Percentiles rank a stretch among this genome's conserved stretches.
Conservation (phyloP, 2,113 vertebrate species). For the Zeus faber region DNA sequence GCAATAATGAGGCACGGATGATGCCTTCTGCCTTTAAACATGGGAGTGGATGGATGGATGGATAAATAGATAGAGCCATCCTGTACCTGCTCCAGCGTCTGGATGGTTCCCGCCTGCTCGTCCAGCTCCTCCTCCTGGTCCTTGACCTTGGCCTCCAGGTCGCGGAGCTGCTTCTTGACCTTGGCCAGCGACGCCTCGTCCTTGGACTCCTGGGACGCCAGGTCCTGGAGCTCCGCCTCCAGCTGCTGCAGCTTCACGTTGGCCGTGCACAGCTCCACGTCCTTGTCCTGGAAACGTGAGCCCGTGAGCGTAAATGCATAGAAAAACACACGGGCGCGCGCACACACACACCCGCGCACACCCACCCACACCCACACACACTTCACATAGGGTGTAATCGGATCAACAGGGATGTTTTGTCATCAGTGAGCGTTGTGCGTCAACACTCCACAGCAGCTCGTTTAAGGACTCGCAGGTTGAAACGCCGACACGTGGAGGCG, state of each 20-base stretch:
- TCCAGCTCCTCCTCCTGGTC: conserved; percentile 99
- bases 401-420: too few species aligned
- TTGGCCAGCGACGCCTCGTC: conserved; percentile 92
- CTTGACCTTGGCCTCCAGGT: conserved; percentile 93
- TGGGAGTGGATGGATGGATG: too few species aligned
- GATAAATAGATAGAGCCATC: too few species aligned
- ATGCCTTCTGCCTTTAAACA: too few species aligned
- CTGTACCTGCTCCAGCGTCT: conserved; percentile 96
- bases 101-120: conserved; percentile 94
- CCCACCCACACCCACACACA: not conserved
- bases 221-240: conserved; percentile 92
- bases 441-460: too few species aligned
- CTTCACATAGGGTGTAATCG: not conserved
- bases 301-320: not conserved
- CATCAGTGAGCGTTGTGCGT: too few species aligned
- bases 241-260: conserved; percentile 85
- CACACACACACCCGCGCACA: not conserved
- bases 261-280: conserved; percentile 78
- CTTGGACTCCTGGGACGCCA: conserved; percentile 94
- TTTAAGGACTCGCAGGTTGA: too few species aligned
- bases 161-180: conserved; percentile 92
- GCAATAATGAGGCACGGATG: too few species aligned
- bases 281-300: conserved; percentile 70
- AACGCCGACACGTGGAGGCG: not conserved
- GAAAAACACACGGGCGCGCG: not conserved